Conservation (phyloP, 1,140 invertebrate genomes). For the Trachymyrmex septentrionalis region DNA sequence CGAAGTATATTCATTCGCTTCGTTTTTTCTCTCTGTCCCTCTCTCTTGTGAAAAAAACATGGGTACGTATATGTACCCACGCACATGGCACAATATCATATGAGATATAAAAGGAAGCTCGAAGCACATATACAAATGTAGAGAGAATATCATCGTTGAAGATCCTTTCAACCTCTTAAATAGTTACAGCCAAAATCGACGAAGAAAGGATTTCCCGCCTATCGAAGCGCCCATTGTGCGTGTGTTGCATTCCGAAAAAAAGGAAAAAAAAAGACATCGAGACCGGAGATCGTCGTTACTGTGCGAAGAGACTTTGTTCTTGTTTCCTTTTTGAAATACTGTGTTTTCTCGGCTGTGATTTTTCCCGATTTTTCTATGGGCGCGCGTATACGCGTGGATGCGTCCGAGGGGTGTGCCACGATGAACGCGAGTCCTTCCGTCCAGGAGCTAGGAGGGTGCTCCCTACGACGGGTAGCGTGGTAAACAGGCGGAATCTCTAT, state of each 20-base stretch:
- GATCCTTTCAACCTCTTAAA: constrained; percentile 81
- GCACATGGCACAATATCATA: constrained; percentile 34
- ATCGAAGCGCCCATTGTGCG: constrained; percentile 62
- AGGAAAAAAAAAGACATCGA: constrained; percentile 44
- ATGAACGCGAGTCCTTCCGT: constrained; percentile 61
- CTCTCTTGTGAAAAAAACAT: constrained; percentile 1
- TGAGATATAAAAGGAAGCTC: constrained; percentile 63
- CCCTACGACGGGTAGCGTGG: constrained; percentile 41
- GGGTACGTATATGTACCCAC: constrained; percentile 31
- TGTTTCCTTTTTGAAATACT: constrained; percentile 40
- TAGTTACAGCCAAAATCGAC: constrained; percentile 65
- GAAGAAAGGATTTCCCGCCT: constrained; percentile 39
- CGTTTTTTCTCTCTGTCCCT: neutral
- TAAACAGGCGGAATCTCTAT: constrained; percentile 72
- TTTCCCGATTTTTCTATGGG: constrained; percentile 53
- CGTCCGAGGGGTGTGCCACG: constrained; percentile 59
- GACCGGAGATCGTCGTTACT: constrained; percentile 38
- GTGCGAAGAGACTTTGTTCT: constrained; percentile 56
- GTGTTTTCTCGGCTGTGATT: constrained; percentile 54
- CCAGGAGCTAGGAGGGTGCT: constrained; percentile 30
- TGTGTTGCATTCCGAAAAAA: constrained; percentile 30
- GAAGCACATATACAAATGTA: constrained; percentile 5
- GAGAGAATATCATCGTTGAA: constrained; percentile 52
- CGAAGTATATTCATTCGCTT: constrained; percentile 2
- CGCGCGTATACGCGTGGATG: constrained; percentile 60